Percentiles rank a stretch among this genome's conserved stretches.
phyloP scores from a whole-genome alignment of 2,888 invertebrate species.

The Xylocampa areola region DNA sequence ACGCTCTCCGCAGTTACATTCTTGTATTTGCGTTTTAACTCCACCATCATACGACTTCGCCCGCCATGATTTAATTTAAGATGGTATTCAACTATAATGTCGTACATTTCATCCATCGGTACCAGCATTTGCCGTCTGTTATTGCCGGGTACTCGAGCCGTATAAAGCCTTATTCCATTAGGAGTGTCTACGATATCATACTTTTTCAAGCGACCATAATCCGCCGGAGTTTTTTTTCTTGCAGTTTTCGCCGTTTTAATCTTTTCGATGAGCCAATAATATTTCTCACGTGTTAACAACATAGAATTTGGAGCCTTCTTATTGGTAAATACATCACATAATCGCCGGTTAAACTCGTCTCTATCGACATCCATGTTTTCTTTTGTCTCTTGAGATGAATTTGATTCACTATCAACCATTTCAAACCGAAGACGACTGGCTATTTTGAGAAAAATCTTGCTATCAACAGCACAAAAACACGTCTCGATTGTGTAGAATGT shows the following conservation, averaged over 20 bases:
- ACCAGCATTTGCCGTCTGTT: constrained; percentile 58
- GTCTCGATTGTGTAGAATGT: constrained; percentile 10
- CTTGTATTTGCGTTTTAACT: constrained; percentile 70
- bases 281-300: constrained; percentile 65
- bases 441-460: constrained; percentile 37
- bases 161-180: constrained; percentile 66
- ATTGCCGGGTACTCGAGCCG: constrained; percentile 53
- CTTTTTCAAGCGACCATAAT: constrained; percentile 71
- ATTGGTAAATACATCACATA: constrained; percentile 63
- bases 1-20: constrained; percentile 73
- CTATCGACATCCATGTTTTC: constrained; percentile 59
- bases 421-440: constrained; percentile 14
- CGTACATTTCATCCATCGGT: constrained; percentile 72
- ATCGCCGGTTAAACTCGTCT: constrained; percentile 66
- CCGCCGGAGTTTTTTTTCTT: constrained; percentile 61
- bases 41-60: constrained; percentile 68
- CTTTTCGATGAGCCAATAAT: constrained; percentile 63
- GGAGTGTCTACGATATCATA: constrained; percentile 66
- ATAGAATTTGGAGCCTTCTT: constrained; percentile 64
- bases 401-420: constrained; percentile 29
- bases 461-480: constrained; percentile 24
- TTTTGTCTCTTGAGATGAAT: constrained; percentile 2
- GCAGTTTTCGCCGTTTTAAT: constrained; percentile 65
- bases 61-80: constrained; percentile 72
- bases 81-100: constrained; percentile 71